Conservation (phyloP, 1,140 invertebrate genomes). For the Onthophagus taurus region DNA sequence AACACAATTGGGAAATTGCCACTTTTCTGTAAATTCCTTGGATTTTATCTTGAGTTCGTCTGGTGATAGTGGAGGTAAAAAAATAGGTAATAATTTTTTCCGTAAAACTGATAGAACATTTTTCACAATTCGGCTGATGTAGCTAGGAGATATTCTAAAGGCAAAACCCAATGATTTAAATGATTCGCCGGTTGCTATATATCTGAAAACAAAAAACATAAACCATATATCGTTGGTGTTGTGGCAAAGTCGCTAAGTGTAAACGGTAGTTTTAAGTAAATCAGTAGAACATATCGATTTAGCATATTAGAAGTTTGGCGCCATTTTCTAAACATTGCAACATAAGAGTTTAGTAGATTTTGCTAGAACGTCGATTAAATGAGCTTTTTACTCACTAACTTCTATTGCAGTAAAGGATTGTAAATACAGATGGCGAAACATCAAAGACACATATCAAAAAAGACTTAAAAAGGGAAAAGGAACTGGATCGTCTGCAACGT, state of each 20-base stretch:
- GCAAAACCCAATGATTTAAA: slow-evolving; percentile 18
- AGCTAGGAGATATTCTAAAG: slow-evolving; percentile 17
- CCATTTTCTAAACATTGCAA: no score
- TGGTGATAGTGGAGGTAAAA: neutral
- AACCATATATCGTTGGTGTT: neutral
- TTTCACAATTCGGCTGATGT: slow-evolving; percentile 16
- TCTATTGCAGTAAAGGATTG: neutral
- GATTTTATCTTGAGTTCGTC: slow-evolving; percentile 21
- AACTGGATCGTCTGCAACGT: neutral
- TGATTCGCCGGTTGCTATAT: slow-evolving; percentile 15
- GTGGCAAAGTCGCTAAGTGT: neutral
- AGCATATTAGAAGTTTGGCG: no score
- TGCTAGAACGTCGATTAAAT: no score
- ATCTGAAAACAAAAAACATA: neutral
- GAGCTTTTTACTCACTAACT: neutral
- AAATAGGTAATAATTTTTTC: neutral
- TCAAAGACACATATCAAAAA: slow-evolving; percentile 2
- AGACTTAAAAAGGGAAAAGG: neutral
- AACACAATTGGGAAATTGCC: slow-evolving; percentile 41
- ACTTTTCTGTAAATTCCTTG: slow-evolving; percentile 31
- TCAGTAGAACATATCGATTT: no score
- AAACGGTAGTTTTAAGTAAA: no score
- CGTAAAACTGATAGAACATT: neutral
- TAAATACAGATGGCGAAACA: neutral
- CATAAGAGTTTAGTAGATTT: no score